Evolutionary conservation across 1,140 invertebrate species (phyloP).

Genomic region (Lethocerus indicus): DNA sequence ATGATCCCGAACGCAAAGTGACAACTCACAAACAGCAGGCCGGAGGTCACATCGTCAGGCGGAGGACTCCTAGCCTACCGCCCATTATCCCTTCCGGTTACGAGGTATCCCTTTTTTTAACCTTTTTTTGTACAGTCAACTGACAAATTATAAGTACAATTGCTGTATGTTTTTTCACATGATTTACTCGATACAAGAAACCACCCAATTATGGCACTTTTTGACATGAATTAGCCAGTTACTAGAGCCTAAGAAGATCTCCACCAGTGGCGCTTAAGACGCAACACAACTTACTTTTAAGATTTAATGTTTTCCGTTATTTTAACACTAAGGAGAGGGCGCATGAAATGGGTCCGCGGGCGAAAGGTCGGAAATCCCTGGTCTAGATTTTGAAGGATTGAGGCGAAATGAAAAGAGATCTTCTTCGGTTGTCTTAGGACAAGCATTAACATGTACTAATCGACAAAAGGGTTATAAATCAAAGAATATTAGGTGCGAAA

Average conservation of each 20-base stretch:
- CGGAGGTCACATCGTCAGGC: constrained; percentile 15
- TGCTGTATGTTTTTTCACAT: neutral
- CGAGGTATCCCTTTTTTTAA: constrained; percentile 6
- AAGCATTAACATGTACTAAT: too few relatives aligned
- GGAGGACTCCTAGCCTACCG: constrained; percentile 37
- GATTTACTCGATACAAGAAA: neutral
- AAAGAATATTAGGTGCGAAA: neutral
- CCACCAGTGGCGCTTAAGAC: neutral
- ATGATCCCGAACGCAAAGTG: neutral
- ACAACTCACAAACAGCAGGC: neutral
- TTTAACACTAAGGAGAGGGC: too few relatives aligned
- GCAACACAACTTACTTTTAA: neutral
- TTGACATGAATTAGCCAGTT: neutral
- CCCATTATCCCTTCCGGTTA: constrained; percentile 30
- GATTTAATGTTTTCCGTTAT: too few relatives aligned
- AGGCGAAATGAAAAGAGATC: neutral
- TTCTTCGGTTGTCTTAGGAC: neutral
- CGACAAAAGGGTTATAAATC: too few relatives aligned
- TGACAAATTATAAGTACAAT: too few relatives aligned
- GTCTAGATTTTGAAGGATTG: neutral
- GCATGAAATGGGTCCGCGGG: too few relatives aligned
- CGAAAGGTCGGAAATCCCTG: neutral
- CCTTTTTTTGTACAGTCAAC: too few relatives aligned
- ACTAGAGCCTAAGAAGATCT: neutral
- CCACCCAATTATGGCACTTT: neutral